Conservation (phyloP, 2,797 vertebrate species). For the Luscinia luscinia region DNA sequence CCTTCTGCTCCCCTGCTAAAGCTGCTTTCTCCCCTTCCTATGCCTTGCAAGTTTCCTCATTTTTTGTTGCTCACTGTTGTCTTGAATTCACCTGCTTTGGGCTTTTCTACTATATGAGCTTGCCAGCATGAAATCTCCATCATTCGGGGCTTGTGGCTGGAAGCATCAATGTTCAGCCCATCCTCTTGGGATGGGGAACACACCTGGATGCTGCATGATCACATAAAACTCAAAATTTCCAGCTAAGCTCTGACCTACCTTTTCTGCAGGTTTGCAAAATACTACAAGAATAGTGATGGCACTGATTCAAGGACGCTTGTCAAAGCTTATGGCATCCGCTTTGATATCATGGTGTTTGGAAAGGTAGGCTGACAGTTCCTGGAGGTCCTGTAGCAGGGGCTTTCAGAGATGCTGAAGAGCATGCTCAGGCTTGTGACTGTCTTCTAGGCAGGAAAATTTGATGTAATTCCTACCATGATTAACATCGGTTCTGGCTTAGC, state of each 20-base stretch:
- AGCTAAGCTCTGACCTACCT: background rate
- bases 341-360: conserved; percentile 90
- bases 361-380: conserved; percentile 76
- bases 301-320: conserved; percentile 81
- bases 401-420: background rate
- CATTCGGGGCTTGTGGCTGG: background rate
- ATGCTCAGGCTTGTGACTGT: background rate
- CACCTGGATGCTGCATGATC: background rate
- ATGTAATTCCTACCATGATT: conserved; percentile 91
- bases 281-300: conserved; percentile 77
- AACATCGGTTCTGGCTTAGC: conserved; percentile 89
- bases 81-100: background rate
- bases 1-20: background rate
- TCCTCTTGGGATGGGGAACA: background rate
- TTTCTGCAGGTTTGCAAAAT: conserved; percentile 87
- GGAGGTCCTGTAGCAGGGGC: background rate
- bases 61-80: background rate
- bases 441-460: conserved; percentile 89
- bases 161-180: background rate
- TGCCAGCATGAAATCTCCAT: background rate
- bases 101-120: background rate
- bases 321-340: conserved; percentile 90
- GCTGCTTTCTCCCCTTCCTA: background rate
- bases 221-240: background rate
- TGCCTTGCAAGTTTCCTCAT: background rate